phyloP scores from a whole-genome alignment of 1,140 invertebrate species.

The Brachionus angularis region DNA sequence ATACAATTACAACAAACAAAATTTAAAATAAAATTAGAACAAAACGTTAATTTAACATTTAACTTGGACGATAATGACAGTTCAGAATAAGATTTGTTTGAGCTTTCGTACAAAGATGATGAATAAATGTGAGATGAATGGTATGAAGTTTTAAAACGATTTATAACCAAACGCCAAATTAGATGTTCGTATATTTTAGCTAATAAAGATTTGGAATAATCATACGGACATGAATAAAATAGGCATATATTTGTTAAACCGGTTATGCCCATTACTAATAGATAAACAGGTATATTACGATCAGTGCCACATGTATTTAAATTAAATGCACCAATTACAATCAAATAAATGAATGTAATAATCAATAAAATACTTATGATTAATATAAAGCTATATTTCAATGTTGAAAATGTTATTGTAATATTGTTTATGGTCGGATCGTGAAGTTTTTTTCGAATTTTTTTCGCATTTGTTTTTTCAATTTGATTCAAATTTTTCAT shows the following conservation, averaged over 20 bases:
- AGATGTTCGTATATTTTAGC: slow-evolving; percentile 35
- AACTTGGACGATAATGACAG: not conserved
- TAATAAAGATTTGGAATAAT: not conserved
- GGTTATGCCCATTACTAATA: not conserved
- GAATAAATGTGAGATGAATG: not conserved
- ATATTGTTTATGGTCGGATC: slow-evolving; percentile 19
- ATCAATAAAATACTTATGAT: not conserved
- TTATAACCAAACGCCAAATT: slow-evolving; percentile 18
- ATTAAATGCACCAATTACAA: slow-evolving; percentile 6
- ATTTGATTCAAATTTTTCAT: too few relatives aligned
- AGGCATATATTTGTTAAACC: slow-evolving; percentile 3
- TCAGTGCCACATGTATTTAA: not conserved
- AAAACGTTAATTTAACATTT: slow-evolving; percentile 21
- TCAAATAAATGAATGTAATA: not conserved
- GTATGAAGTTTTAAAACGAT: not conserved
- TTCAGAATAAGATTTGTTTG: not conserved
- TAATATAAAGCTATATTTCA: not conserved
- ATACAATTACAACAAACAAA: slow-evolving; percentile 19
- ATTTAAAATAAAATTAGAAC: slow-evolving; percentile 13
- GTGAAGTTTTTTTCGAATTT: not conserved
- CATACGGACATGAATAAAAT: slow-evolving; percentile 26
- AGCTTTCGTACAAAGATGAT: not conserved
- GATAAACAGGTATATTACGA: slow-evolving; percentile 3
- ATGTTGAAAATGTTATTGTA: slow-evolving; percentile 1
- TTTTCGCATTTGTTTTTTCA: slow-evolving; percentile 11